Evolutionary conservation across 2,797 vertebrate species (phyloP), one percentile per base, ranked within the genome.

Genomic region (Chelon auratus): DNA sequence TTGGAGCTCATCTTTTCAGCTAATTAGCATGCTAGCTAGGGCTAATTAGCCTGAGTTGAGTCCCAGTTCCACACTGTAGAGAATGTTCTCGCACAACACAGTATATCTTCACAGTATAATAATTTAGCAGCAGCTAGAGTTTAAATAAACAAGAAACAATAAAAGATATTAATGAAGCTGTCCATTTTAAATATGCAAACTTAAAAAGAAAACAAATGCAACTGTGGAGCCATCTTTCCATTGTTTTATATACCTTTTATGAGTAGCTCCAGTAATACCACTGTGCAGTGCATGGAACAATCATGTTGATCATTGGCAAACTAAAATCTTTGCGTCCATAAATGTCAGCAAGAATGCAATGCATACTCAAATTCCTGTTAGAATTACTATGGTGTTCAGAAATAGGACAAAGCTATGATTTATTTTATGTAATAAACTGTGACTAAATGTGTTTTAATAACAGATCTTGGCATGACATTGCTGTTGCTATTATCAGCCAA

Each of bases 11-110:
- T 71, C 24, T 24, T 62, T 26, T 58, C 30, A 30, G 58, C 37
- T 84, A 83, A 87, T 77, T 63, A 59, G 57, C 39, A 57, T 37
- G 51, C 64, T 68, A 75, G 74, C 37, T 62, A 17, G 8, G 54
- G 50, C 66, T 79, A 73, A 80, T 80, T 77, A 61, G 47, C 20
- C 1, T 26, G 9, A 73, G 22, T 18, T 10, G 12, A 54, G 47
- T 20, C 6, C 9, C 11, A 65, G 70, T 65, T 65, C 11, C 11
- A 63, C 37, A 58, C 13, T 72, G 24, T 45, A 18, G 18, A 47
- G 1, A 20, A 22, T 22, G 10, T 11, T 3, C 18, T 50, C 47
- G 20, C 47, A 22, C 3, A 45, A 15, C 37, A 18, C 24, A 26
- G 24, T 26, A 3, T 26, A 36, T 59, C 12, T 42, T 52, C 5